Conservation (phyloP, 2,888 invertebrate genomes). For the Tridacna crocea region DNA sequence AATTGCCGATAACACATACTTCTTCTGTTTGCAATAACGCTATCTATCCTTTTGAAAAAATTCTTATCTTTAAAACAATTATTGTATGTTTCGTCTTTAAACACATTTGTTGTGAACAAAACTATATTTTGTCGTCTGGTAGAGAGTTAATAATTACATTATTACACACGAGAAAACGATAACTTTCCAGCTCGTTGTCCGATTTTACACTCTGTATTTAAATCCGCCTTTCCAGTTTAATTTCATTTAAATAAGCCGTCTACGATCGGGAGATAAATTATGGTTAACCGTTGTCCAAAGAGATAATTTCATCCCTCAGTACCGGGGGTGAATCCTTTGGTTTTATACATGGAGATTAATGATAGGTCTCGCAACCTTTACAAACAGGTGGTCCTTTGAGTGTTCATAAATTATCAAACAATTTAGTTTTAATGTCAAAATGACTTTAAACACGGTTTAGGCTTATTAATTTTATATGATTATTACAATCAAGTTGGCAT, state of each 20-base stretch:
- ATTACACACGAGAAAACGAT: conserved; percentile 39
- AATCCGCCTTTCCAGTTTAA: conserved; percentile 56
- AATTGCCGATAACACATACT: too few relatives aligned
- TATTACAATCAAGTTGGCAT: conserved; percentile 38
- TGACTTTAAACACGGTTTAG: conserved; percentile 57
- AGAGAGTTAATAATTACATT: conserved; percentile 38
- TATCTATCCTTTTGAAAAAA: too few relatives aligned
- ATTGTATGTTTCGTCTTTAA: too few relatives aligned
- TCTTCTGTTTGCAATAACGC: too few relatives aligned
- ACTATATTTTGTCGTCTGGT: too few relatives aligned
- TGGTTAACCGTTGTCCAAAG: conserved; percentile 44
- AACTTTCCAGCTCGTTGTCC: conserved; percentile 46
- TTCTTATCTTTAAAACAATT: too few relatives aligned
- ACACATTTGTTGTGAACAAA: too few relatives aligned
- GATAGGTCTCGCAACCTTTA: conserved; percentile 35
- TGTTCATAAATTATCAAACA: conserved; percentile 58
- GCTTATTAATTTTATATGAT: conserved; percentile 66
- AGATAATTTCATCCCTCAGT: conserved; percentile 38
- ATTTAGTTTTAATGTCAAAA: conserved; percentile 56
- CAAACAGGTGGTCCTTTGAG: conserved; percentile 58
- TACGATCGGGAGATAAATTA: conserved; percentile 52
- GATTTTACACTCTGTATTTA: conserved; percentile 47
- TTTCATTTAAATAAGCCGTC: conserved; percentile 64
- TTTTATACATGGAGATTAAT: conserved; percentile 38
- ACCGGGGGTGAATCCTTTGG: not conserved